phyloP scores from a whole-genome alignment of 1,140 invertebrate species.

The Hycleus phaleratus region DNA sequence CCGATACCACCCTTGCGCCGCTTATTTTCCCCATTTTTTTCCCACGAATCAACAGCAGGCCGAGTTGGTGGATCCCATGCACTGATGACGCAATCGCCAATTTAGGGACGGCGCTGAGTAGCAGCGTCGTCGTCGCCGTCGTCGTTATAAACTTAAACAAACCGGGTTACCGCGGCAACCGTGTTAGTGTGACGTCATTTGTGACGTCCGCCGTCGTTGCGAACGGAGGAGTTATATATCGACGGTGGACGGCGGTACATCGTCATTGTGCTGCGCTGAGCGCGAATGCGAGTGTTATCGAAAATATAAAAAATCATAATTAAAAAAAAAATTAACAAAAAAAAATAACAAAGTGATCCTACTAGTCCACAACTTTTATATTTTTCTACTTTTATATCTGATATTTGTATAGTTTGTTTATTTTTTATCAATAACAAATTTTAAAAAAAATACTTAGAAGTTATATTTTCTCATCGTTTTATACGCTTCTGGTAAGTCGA shows the following conservation, averaged over 20 bases:
- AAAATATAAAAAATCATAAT: too few species aligned
- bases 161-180: conserved; percentile 35
- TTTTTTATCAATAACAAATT: conserved; percentile 18
- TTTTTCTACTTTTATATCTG: conserved; percentile 41
- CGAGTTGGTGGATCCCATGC: conserved; percentile 1
- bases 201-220: conserved; percentile 30
- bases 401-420: conserved; percentile 38
- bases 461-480: conserved; percentile 31
- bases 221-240: conserved; percentile 36
- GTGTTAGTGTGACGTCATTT: conserved; percentile 33
- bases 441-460: conserved; percentile 20
- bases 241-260: conserved; percentile 26
- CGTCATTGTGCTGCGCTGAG: conserved; percentile 37
- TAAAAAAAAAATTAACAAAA: too few species aligned
- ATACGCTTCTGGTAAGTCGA: conserved; percentile 35
- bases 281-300: conserved; percentile 33
- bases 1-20: too few species aligned
- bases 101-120: conserved; percentile 16
- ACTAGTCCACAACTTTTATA: conserved; percentile 41
- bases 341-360: conserved; percentile 27
- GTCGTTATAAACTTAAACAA: conserved; percentile 29
- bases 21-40: too few species aligned
- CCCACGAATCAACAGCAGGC: too few species aligned
- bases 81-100: conserved; percentile 30
- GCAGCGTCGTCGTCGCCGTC: too few species aligned